Conservation (phyloP, 2,113 vertebrate genomes). For the Rissa tridactyla region DNA sequence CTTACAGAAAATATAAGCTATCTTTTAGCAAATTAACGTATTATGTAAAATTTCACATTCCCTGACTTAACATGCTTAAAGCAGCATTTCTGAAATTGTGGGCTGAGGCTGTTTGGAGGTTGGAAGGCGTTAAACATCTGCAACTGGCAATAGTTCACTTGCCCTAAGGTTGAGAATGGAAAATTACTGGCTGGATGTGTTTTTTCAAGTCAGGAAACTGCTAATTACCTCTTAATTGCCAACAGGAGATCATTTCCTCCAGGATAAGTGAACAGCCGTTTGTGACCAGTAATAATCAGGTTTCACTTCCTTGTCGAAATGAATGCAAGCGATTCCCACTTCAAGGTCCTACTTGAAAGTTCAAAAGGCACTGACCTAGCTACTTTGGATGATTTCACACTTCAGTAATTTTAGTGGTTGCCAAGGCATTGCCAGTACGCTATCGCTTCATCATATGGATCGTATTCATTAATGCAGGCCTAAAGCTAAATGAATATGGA, state of each 20-base stretch:
- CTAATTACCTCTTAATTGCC: background rate
- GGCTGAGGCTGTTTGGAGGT: background rate
- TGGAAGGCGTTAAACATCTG: background rate
- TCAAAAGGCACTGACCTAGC: background rate
- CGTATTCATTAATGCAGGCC: background rate
- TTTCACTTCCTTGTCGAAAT: background rate
- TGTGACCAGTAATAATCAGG: background rate
- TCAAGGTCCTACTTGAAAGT: background rate
- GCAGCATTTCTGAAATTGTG: background rate
- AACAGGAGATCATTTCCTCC: background rate
- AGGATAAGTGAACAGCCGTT: background rate
- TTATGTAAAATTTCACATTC: background rate
- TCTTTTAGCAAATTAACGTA: background rate
- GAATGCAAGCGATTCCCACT: background rate
- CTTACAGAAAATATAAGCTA: background rate
- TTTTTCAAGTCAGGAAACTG: background rate
- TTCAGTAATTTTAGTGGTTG: background rate
- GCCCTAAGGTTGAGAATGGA: background rate
- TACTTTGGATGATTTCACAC: background rate
- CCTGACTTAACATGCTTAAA: background rate
- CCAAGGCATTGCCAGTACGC: background rate
- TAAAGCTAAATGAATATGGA: background rate
- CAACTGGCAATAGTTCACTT: background rate
- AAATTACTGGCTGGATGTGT: background rate
- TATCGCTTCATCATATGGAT: fast-evolving